These are phyloP conservation scores for Hypomecis atomaria DNA, from an alignment of 2,888 invertebrate genomes.

Conservation along the genomic window DNA sequence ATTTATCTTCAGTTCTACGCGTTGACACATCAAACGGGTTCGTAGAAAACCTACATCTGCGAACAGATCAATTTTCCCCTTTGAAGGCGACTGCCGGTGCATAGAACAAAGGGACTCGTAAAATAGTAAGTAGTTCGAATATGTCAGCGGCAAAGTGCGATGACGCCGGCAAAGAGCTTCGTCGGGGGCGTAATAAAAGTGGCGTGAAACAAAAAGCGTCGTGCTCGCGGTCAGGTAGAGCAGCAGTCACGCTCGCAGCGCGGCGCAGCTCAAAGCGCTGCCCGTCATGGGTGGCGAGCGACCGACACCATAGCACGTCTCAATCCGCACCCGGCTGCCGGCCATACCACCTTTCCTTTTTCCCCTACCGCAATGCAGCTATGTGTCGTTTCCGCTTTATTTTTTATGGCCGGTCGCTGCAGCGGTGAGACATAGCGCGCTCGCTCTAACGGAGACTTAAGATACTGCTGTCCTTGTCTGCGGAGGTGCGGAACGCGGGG, in stretches of 20 bases:
- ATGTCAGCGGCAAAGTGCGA: slow-evolving; percentile 76
- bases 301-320: slow-evolving; percentile 84
- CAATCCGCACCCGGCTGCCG: slow-evolving; percentile 83
- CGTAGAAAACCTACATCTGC: slow-evolving; percentile 52
- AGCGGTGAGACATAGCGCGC: slow-evolving; percentile 78
- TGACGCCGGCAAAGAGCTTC: slow-evolving; percentile 65
- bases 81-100: slow-evolving; percentile 59
- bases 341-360: slow-evolving; percentile 82
- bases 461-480: slow-evolving; percentile 65
- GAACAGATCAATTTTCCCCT: slow-evolving; percentile 77
- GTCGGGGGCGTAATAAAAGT: slow-evolving; percentile 80
- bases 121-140: slow-evolving; percentile 79
- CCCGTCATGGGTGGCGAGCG: slow-evolving; percentile 84
- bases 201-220: slow-evolving; percentile 78
- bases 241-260: slow-evolving; percentile 38
- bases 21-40: slow-evolving; percentile 75
- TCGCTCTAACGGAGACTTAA: slow-evolving; percentile 70
- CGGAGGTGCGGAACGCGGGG: slow-evolving; percentile 63
- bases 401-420: slow-evolving; percentile 80
- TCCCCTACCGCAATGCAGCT: slow-evolving; percentile 84
- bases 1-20: slow-evolving; percentile 53
- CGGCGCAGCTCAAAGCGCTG: slow-evolving; percentile 75
- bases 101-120: slow-evolving; percentile 75
- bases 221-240: slow-evolving; percentile 56
- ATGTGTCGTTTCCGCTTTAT: slow-evolving; percentile 84